Conservation (phyloP, 2,113 vertebrate species). For the Neolamprologus hecqui region DNA sequence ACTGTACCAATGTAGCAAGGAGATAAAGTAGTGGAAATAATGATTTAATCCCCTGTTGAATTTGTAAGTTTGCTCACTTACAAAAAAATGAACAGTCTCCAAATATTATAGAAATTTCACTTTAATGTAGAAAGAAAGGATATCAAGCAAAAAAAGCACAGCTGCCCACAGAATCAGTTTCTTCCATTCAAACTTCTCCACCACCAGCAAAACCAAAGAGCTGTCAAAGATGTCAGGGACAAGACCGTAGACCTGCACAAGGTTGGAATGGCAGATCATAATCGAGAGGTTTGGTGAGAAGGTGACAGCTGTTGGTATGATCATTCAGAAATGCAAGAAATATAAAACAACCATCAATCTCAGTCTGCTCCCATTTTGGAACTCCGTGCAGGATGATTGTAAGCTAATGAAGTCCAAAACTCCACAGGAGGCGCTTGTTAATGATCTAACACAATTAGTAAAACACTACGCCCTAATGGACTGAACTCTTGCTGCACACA, state of each 20-base stretch:
- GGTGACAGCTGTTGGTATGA: background rate
- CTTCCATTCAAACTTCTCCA: background rate
- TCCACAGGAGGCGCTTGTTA: background rate
- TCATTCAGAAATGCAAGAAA: background rate
- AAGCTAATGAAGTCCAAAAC: background rate
- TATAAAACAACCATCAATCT: background rate
- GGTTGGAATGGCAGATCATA: background rate
- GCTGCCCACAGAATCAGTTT: background rate
- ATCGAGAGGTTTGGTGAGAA: background rate
- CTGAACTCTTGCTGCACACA: rapidly evolving
- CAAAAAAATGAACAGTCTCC: background rate
- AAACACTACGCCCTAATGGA: background rate
- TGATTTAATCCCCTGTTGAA: background rate
- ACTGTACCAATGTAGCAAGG: background rate
- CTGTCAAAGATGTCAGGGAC: background rate
- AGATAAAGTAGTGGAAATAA: background rate
- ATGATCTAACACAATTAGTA: background rate
- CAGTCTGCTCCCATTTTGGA: background rate
- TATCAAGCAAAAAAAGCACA: background rate
- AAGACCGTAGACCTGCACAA: background rate
- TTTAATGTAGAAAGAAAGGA: rapidly evolving
- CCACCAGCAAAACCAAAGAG: background rate
- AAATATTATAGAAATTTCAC: background rate
- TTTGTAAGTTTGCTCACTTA: background rate
- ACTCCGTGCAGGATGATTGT: rapidly evolving